These are phyloP conservation scores for Chondrosia reniformis DNA, from an alignment of 37 sponge, comb jelly and placozoan species.

Conservation along the genomic window DNA sequence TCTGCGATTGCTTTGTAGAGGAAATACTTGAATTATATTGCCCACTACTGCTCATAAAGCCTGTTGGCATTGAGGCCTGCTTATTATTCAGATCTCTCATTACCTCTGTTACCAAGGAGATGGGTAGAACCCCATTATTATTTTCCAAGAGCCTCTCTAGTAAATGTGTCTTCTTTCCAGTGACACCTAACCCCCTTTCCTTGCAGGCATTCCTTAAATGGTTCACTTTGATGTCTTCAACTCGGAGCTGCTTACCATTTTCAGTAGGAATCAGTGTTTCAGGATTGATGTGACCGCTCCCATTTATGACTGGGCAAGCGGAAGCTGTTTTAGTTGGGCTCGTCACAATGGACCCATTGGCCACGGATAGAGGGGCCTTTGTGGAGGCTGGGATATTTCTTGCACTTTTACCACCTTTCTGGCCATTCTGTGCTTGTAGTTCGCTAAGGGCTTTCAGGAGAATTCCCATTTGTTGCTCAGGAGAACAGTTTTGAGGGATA, in stretches of 20 bases:
- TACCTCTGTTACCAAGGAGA: constrained; percentile 26
- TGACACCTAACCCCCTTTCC: constrained; percentile 72
- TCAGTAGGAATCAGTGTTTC: constrained; percentile 17
- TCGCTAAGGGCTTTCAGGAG: constrained; percentile 16
- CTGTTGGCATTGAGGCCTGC: background rate
- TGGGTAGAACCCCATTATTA: constrained; percentile 64
- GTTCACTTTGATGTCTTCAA: constrained; percentile 76
- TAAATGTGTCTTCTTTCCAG: constrained; percentile 85
- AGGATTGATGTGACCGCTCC: background rate
- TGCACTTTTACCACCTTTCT: background rate
- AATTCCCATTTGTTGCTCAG: constrained; percentile 19
- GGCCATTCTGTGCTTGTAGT: background rate
- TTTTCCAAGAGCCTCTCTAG: constrained; percentile 72
- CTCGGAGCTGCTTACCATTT: constrained; percentile 28
- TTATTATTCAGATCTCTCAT: background rate
- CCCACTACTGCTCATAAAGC: background rate
- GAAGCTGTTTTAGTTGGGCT: background rate
- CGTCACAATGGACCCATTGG: background rate
- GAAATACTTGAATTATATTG: background rate
- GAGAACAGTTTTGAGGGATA: background rate
- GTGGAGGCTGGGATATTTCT: background rate
- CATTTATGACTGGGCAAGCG: background rate
- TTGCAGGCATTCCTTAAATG: constrained; percentile 67
- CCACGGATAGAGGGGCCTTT: background rate
- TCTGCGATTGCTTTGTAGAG: background rate